Base-by-base conservation (phyloP, 2,888 invertebrate genomes). In the Chalcis sispes region DNA sequence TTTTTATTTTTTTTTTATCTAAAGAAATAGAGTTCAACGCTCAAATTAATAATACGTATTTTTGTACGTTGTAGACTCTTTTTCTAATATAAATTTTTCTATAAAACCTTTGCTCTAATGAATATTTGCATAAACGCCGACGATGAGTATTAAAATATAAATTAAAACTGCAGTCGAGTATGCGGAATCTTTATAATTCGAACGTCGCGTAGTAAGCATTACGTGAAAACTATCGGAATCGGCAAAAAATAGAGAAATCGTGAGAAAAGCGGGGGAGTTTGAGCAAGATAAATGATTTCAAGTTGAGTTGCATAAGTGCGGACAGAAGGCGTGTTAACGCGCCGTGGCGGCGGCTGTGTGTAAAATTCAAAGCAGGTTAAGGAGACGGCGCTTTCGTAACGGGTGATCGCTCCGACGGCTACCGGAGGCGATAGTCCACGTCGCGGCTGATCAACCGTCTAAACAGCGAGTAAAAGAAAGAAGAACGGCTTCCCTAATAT, bases 401-500 rank as follows among this genome's bases (percentile, higher is more conserved):
- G 69, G 72, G 72, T 72, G 25, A 56, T 72, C 64, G 48, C 23
- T 59, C 42, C 65, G 48, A 50, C 61, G 59, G 50, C 48, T 4
- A n/a, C 56, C 1, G n/a, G 25, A 52, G 56, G 15, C 50, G n/a
- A 36, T 36, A 36, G 10, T 36, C 3, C 25, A 29, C n/a, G 25
- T 48, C 46, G 52, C 58, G 71, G 46, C 64, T 29, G 50, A 20
- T 40, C 64, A 36, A 46, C 62, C 48, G 56, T 32, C 62, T 64
- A 29, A 25, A n/a, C 54, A 64, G 18, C 46, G 54, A 56, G 67
- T 36, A 71, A 65, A 82, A 81, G 79, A 82, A 80, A 80, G 76
- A 83, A 77, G 75, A 82, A 75, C 74, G 82, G 73, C 83, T 85
- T 84, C 84, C 82, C 82, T 82, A 82, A 84, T 82, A 82, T 83